Base-by-base conservation (phyloP, 1,140 invertebrate species). In the Diabrotica virgifera region DNA sequence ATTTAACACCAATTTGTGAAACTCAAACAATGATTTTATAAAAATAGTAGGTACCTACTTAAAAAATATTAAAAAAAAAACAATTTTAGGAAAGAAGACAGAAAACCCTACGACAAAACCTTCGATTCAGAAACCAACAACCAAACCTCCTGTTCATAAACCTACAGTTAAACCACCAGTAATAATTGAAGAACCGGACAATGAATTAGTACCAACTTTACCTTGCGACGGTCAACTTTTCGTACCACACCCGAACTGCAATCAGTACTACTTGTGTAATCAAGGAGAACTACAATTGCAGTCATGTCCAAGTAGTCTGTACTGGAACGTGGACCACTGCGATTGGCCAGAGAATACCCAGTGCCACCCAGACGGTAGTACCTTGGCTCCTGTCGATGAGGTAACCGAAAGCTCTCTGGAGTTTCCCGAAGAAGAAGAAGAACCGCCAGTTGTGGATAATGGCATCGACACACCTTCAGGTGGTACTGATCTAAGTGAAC, bases 261-360 rank as follows among this genome's bases (percentile, higher is more conserved):
- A 83, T 40, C 91, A 92, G 71, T 95, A 93, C 72, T 91, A 89
- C 60, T 78, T 90, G 0, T 95, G 93, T 74, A 85, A 92, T 46
- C 87, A 90, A 71, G 90, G 89, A 11, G 75, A 83, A 36, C 81
- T 89, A 3, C 79, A 85, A 0, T 84, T 88, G 60, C 84, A 89
- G 52, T 77, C 74, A 0, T 95, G 93, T 75, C 88, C 90, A 0
- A 75, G 79, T 14, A 87, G 87, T 3, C 80, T 94, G 0, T 83
- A 88, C 60, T 95, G 92, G 90, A 92, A 91, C 71, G 80, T 85
- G 75, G 85, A 90, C 68, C 86, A 87, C 64, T 94, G 92, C 68
- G 91, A 93, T 73, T 90, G 90, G 87, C 89, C 90, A 2, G 85
- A 86, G 64, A 91, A 89, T 71, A 80, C 85, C 0, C 82, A 84